Evolutionary conservation across 2,888 invertebrate species (phyloP), one percentile per base, ranked within the genome.

Genomic region (Euspilapteryx auroguttella): DNA sequence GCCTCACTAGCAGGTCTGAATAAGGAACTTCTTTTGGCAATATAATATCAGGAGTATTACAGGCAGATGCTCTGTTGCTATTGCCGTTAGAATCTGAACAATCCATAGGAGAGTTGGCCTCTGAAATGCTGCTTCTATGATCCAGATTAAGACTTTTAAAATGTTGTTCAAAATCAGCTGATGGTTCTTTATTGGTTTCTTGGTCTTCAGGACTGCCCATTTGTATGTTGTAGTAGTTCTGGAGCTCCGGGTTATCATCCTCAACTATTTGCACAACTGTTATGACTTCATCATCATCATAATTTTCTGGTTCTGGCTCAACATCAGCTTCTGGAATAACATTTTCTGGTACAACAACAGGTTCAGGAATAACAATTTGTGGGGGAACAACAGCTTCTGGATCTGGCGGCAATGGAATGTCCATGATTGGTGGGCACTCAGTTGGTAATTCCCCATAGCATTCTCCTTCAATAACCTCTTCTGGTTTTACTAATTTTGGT

Each of bases 241-340:
- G 5, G 8, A 5, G 5, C 5, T 68, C 65, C 24, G 57, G 58
- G 34, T 65, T 53, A 34, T 73, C 73, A 58, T 76, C 75, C 37
- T 76, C 77, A 10, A 78, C 64, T 35, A 77, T 76, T 47, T 77
- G 76, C 11, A 73, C 69, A 37, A 77, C 57, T 20, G 77, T 77
- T 20, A 77, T 73, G 28, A 76, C 57, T 42, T 77, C 77, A 46
- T 76, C 75, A 48, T 69, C 71, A 46, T 68, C 71, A 38, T 47
- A 62, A 12, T 34, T 44, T 51, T 57, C 30, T n/a, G 15, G 9
- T 12, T 27, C 27, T 15, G 9, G 10, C 7, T 8, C 12, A 11
- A 13, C 21, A 11, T 4, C 13, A 3, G 14, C 17, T 7, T 26
- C 26, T 15, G 17, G 24, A 5, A 6, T 8, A 6, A 17, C 8